These are phyloP conservation scores for Lepisosteus oculatus DNA, from an alignment of 2,113 vertebrate genomes.

Conservation along the genomic window DNA sequence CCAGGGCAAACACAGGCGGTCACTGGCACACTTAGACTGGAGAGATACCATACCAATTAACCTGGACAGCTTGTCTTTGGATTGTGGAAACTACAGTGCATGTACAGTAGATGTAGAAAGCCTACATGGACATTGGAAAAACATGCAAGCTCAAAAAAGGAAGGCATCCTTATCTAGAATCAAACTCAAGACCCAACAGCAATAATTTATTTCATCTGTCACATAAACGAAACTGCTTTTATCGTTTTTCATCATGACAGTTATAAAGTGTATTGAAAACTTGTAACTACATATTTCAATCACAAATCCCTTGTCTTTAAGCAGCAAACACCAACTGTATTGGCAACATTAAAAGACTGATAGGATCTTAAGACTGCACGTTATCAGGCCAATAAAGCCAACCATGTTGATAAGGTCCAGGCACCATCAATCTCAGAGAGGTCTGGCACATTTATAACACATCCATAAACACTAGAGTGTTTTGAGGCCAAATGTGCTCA, in stretches of 20 bases:
- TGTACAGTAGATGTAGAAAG: too few species aligned
- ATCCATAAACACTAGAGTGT: constrained; percentile 49
- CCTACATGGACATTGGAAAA: too few species aligned
- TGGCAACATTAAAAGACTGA: neutral
- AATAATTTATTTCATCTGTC: constrained; percentile 17
- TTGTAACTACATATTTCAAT: constrained; percentile 25
- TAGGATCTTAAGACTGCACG: neutral
- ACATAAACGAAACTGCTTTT: constrained; percentile 25
- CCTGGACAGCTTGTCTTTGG: too few species aligned
- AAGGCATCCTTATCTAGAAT: too few species aligned
- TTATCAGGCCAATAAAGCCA: constrained; percentile 46
- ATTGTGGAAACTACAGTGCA: too few species aligned
- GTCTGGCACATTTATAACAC: constrained; percentile 52
- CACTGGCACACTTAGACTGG: too few species aligned
- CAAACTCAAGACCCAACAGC: neutral
- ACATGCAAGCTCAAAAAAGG: too few species aligned
- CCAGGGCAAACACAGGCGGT: too few species aligned
- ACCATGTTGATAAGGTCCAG: constrained; percentile 46
- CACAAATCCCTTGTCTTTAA: neutral
- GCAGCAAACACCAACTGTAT: neutral
- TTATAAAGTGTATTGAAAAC: constrained; percentile 19
- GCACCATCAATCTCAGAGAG: constrained; percentile 49
- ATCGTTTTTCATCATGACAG: constrained; percentile 31
- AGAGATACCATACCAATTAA: too few species aligned
- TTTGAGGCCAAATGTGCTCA: constrained; percentile 46